These are phyloP conservation scores for Redunca redunca DNA, from an alignment of 2,113 vertebrate species.

Conservation along the genomic window DNA sequence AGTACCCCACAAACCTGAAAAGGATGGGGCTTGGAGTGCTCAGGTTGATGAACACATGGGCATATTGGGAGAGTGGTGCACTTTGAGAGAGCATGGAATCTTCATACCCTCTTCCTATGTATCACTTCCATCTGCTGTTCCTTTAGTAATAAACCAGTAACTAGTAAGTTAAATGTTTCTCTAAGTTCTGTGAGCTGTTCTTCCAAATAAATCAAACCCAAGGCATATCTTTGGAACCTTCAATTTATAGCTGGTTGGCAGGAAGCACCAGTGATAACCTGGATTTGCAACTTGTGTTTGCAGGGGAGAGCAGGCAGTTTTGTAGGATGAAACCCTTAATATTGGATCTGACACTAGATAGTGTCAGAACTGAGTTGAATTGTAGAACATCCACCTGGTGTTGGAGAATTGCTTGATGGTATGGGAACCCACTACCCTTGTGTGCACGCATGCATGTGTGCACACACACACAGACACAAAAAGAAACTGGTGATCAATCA, in stretches of 20 bases:
- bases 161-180: background rate
- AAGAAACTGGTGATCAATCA: background rate
- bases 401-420: background rate
- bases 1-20: background rate
- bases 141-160: background rate
- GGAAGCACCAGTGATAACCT: background rate
- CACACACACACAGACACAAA: background rate
- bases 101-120: background rate
- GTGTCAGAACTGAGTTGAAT: background rate
- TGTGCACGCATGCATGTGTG: rapidly evolving
- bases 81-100: background rate
- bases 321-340: background rate
- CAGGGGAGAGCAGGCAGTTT: background rate
- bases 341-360: background rate
- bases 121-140: background rate
- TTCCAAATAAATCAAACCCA: background rate
- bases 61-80: background rate
- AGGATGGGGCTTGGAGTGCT: background rate
- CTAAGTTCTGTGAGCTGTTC: background rate
- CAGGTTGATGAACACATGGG: background rate
- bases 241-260: background rate
- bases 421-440: background rate
- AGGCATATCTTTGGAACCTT: background rate
- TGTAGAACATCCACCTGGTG: background rate
- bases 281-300: background rate